These are phyloP conservation scores for Gyps fulvus DNA, from an alignment of 2,113 vertebrate species.

Conservation along the genomic window DNA sequence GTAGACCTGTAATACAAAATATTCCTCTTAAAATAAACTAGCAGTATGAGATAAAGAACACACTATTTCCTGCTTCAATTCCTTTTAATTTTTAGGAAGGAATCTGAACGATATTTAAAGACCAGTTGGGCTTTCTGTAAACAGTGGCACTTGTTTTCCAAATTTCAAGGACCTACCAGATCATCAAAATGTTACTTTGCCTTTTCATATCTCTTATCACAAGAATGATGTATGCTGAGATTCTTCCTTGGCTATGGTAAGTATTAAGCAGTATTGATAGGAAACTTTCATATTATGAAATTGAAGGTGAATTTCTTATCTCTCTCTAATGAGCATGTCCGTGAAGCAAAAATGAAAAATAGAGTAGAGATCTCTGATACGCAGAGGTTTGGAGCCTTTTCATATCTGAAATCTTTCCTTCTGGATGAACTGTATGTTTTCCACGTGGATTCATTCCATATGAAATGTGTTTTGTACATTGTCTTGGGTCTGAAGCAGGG, in stretches of 20 bases:
- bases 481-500: background rate
- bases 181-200: background rate
- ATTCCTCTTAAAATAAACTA: background rate
- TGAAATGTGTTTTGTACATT: background rate
- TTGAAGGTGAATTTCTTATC: background rate
- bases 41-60: background rate
- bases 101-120: background rate
- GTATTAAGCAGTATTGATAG: background rate
- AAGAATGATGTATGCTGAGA: background rate
- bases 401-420: background rate
- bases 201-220: background rate
- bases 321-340: background rate
- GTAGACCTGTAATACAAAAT: background rate
- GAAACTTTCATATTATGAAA: background rate
- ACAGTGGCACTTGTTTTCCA: background rate
- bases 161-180: background rate
- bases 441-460: background rate
- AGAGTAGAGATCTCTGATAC: background rate
- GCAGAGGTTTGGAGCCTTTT: background rate
- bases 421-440: background rate
- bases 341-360: background rate
- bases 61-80: background rate
- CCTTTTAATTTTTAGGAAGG: background rate
- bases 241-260: background rate
- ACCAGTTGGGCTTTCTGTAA: background rate